phyloP scores from a whole-genome alignment of 2,113 vertebrate genomes.

The Glaucidium brasilianum region DNA sequence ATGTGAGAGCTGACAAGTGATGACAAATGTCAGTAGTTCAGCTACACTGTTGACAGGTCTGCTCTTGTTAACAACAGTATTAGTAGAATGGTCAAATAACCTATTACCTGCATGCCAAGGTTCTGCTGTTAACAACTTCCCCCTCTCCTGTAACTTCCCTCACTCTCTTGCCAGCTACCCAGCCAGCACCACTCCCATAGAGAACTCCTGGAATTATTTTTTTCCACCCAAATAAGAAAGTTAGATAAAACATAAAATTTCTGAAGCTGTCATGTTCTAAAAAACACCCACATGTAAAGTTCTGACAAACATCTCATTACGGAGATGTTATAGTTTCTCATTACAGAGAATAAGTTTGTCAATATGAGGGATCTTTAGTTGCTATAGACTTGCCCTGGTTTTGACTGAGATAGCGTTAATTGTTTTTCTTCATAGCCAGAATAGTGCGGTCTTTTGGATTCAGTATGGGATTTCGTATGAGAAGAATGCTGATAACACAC shows the following conservation, averaged over 20 bases:
- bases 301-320: neutral
- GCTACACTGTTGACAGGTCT: neutral
- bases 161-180: neutral
- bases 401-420: no score
- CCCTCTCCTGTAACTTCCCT: neutral
- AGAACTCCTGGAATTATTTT: neutral
- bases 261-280: neutral
- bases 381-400: neutral
- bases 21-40: slow-evolving; percentile 43
- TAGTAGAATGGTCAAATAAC: neutral
- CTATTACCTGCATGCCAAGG: neutral
- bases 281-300: rapidly evolving
- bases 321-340: neutral
- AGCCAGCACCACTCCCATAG: neutral
- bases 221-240: neutral
- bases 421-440: no score
- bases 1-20: slow-evolving; percentile 19
- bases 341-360: neutral
- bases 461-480: no score
- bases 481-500: no score
- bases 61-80: slow-evolving; percentile 12
- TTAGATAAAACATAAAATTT: neutral
- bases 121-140: neutral
- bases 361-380: neutral
- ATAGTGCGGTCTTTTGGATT: no score